Evolutionary conservation across 2,797 vertebrate genomes (phyloP).

Genomic region (Thaleichthys pacificus): DNA sequence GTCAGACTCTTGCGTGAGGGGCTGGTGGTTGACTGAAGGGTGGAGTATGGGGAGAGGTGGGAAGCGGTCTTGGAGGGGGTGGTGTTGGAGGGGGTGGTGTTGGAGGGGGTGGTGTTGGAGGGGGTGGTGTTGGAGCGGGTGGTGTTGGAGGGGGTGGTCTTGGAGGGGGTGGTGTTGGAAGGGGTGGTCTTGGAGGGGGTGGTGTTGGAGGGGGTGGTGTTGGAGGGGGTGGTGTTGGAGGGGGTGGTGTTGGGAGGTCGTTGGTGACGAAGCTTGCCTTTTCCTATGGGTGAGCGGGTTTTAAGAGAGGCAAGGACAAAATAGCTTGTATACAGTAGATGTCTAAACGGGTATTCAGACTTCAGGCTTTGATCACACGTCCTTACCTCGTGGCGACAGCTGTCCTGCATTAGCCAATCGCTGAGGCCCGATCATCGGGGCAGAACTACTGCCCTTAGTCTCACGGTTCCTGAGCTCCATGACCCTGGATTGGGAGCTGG

Average conservation of each 20-base stretch:
- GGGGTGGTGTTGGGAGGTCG: conserved; percentile 22
- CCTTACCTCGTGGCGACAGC: conserved; percentile 45
- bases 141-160: conserved; percentile 16
- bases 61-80: conserved; percentile 18
- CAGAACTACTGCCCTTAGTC: conserved; percentile 33
- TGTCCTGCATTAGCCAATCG: conserved; percentile 11
- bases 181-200: conserved; percentile 7
- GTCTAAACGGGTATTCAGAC: not conserved
- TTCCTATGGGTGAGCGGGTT: conserved; percentile 44
- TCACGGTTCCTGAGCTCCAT: conserved; percentile 49
- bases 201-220: no score
- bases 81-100: no score
- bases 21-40: not conserved
- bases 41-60: not conserved
- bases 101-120: conserved; percentile 12
- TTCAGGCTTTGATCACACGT: not conserved
- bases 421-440: conserved; percentile 11
- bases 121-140: conserved; percentile 13
- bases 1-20: conserved; percentile 8
- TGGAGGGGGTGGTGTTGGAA: conserved; percentile 21
- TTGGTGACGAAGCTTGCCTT: conserved; percentile 31
- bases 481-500: conserved; percentile 40
- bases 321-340: not conserved
- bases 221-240: conserved; percentile 15
- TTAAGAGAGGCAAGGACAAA: not conserved